These are phyloP conservation scores for Crossaster papposus DNA, from an alignment of 53 echinoderm and acorn worm genomes.

Conservation along the genomic window DNA sequence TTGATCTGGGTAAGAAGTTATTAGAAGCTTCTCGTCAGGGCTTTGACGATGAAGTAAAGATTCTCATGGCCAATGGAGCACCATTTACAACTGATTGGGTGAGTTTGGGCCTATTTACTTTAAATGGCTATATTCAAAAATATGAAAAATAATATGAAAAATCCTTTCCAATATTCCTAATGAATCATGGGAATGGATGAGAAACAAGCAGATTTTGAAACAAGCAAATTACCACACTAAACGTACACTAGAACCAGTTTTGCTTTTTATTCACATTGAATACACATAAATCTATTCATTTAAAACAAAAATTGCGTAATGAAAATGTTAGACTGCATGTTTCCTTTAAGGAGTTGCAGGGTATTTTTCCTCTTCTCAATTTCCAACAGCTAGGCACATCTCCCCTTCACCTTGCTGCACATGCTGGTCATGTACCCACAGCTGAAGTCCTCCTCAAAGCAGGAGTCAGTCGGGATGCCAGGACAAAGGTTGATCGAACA, in stretches of 20 bases:
- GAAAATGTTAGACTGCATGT: too few relatives aligned
- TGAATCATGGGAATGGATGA: too few relatives aligned
- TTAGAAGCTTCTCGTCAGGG: constrained; percentile 87
- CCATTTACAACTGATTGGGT: constrained; percentile 99
- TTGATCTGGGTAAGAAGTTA: constrained; percentile 85
- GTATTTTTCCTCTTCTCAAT: not conserved
- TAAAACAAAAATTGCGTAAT: too few relatives aligned
- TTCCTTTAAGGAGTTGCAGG: too few relatives aligned
- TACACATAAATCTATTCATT: too few relatives aligned
- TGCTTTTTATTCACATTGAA: too few relatives aligned
- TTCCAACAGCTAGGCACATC: constrained; percentile 85
- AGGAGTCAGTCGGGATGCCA: constrained; percentile 93
- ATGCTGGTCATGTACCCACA: constrained; percentile 84
- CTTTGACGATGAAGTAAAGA: constrained; percentile 79
- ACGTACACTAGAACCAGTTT: too few relatives aligned
- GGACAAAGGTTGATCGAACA: constrained; percentile 96
- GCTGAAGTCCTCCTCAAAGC: constrained; percentile 88
- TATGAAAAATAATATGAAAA: too few relatives aligned
- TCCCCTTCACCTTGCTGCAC: constrained; percentile 90
- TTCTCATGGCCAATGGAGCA: constrained; percentile 94
- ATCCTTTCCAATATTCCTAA: too few relatives aligned
- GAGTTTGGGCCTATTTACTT: constrained; percentile 14
- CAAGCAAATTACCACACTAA: too few relatives aligned
- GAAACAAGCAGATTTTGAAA: too few relatives aligned
- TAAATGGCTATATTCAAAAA: too few relatives aligned